Conservation (phyloP, 92 coral and sea anemone species). For the Virgularia gustaviana region DNA sequence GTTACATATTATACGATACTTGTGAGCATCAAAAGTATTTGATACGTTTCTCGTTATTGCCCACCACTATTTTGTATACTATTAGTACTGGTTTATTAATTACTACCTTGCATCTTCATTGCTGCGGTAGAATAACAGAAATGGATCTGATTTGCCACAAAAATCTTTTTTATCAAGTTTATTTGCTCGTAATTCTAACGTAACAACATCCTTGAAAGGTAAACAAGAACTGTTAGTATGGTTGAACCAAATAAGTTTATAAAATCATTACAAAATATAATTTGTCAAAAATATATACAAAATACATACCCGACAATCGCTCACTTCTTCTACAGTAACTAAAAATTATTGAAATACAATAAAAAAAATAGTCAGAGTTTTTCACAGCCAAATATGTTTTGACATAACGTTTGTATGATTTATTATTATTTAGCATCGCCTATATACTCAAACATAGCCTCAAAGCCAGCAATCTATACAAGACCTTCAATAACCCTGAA, state of each 20-base stretch:
- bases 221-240: background rate
- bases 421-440: background rate
- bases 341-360: background rate
- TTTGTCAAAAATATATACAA: background rate
- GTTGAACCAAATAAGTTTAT: background rate
- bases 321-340: constrained; percentile 87
- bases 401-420: no score
- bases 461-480: no score
- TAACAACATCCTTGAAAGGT: constrained; percentile 66
- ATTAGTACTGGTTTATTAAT: background rate
- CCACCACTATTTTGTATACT: no score
- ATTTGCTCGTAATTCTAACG: constrained; percentile 73
- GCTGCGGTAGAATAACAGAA: constrained; percentile 84
- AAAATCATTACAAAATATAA: background rate
- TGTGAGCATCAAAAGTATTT: background rate
- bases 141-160: constrained; percentile 97
- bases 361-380: background rate
- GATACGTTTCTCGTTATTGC: background rate
- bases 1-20: no score
- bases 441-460: background rate
- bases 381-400: no score
- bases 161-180: constrained; percentile 94
- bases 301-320: constrained; percentile 70
- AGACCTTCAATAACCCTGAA: no score
- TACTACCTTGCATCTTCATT: constrained; percentile 88